Percentiles rank a stretch among this genome's conserved stretches.
Conservation (phyloP, 2,888 invertebrate genomes). For the Eristalis pertinax region DNA sequence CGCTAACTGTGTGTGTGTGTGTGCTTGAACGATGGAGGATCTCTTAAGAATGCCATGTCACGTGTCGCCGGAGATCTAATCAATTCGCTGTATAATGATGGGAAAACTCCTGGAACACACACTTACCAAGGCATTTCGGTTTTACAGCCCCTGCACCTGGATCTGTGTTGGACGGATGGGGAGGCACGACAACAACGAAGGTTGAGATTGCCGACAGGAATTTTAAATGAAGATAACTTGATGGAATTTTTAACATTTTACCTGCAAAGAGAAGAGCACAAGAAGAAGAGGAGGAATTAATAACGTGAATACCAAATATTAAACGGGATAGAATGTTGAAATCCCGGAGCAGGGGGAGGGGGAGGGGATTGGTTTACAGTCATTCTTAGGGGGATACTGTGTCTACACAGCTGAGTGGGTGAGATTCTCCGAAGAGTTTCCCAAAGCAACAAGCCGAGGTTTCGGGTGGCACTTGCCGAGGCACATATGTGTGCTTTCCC, state of each 20-base stretch:
- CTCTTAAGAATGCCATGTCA: conserved; percentile 65
- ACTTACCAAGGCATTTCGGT: conserved; percentile 8
- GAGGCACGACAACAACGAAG: background rate
- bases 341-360: background rate
- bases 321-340: conserved; percentile 40
- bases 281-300: conserved; percentile 56
- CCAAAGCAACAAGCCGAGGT: background rate
- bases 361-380: conserved; percentile 21
- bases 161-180: background rate
- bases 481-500: background rate
- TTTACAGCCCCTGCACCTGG: background rate
- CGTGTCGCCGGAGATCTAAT: conserved; percentile 69
- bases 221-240: conserved; percentile 65
- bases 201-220: conserved; percentile 57
- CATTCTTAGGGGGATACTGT: background rate
- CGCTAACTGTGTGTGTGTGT: too few relatives aligned
- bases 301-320: conserved; percentile 58
- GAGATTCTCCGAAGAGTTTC: background rate
- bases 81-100: conserved; percentile 54
- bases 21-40: conserved; percentile 32
- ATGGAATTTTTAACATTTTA: conserved; percentile 63
- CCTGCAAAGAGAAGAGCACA: conserved; percentile 48
- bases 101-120: conserved; percentile 13
- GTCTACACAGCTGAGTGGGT: background rate
- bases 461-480: background rate